Conservation (phyloP, 1,140 invertebrate genomes). For the Hypothenemus hampei region DNA sequence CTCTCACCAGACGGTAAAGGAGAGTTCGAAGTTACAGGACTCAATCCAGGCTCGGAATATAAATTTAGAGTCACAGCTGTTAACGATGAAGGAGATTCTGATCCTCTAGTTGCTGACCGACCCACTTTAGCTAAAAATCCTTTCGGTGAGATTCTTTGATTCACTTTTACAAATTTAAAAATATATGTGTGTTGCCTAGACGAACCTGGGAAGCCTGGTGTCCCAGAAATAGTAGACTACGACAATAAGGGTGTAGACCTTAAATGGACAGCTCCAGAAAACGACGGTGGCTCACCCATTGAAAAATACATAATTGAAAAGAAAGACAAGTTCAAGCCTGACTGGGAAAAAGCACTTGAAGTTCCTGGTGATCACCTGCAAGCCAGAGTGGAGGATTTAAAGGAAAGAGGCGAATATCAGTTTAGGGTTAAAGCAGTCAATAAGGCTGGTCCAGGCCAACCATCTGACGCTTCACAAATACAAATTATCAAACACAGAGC, state of each 20-base stretch:
- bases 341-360: slow-evolving; percentile 75
- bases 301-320: slow-evolving; percentile 98
- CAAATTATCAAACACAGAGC: slow-evolving; percentile 87
- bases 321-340: slow-evolving; percentile 76
- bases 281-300: slow-evolving; percentile 92
- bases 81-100: slow-evolving; percentile 94
- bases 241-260: slow-evolving; percentile 90
- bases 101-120: slow-evolving; percentile 80
- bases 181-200: no score
- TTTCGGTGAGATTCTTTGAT: slow-evolving; percentile 83
- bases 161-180: no score
- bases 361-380: slow-evolving; percentile 73
- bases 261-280: slow-evolving; percentile 88
- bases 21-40: slow-evolving; percentile 82
- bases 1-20: slow-evolving; percentile 52
- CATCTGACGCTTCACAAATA: slow-evolving; percentile 91
- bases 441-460: slow-evolving; percentile 87
- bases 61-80: slow-evolving; percentile 94
- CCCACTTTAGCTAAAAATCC: slow-evolving; percentile 93
- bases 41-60: slow-evolving; percentile 89
- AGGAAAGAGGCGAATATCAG: slow-evolving; percentile 89
- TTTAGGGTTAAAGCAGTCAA: slow-evolving; percentile 95
- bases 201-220: slow-evolving; percentile 79
- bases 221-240: slow-evolving; percentile 86
- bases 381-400: slow-evolving; percentile 79